Conservation (phyloP, 1,140 invertebrate genomes). For the Pogonomyrmex barbatus region DNA sequence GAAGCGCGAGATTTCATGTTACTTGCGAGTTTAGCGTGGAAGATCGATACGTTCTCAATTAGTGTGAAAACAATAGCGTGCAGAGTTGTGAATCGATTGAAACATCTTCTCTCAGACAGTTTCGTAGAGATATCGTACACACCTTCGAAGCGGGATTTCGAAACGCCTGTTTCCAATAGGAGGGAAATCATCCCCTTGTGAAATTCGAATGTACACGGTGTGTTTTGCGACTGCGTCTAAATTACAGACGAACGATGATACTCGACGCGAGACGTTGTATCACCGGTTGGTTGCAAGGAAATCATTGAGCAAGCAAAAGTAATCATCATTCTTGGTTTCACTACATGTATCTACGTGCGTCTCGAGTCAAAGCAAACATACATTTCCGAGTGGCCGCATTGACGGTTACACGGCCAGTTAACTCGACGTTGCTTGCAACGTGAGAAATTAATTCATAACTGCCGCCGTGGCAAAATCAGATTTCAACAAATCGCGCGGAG, state of each 20-base stretch:
- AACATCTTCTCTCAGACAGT: neutral
- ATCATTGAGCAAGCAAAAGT: constrained; percentile 71
- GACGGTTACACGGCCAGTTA: constrained; percentile 22
- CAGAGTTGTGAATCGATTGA: neutral
- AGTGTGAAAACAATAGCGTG: constrained; percentile 32
- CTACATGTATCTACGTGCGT: constrained; percentile 1
- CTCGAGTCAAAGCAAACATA: constrained; percentile 17
- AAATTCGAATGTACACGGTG: neutral
- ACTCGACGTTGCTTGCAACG: constrained; percentile 6
- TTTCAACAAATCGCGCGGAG: constrained; percentile 39
- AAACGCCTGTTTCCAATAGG: neutral
- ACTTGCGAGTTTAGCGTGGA: constrained; percentile 39
- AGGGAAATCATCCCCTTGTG: neutral
- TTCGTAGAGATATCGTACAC: neutral
- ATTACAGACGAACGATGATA: constrained; percentile 7
- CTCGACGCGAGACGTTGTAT: constrained; percentile 12
- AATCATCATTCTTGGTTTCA: constrained; percentile 68
- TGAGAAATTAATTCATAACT: constrained; percentile 49
- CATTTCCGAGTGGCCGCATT: constrained; percentile 34
- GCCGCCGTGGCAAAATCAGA: constrained; percentile 4
- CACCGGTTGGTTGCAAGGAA: constrained; percentile 58
- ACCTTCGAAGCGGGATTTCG: neutral
- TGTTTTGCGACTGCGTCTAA: constrained; percentile 7
- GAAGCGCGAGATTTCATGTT: constrained; percentile 48
- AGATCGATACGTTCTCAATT: constrained; percentile 53